Evolutionary conservation across 1,140 invertebrate species (phyloP).

Genomic region (Drosophila sp.): DNA sequence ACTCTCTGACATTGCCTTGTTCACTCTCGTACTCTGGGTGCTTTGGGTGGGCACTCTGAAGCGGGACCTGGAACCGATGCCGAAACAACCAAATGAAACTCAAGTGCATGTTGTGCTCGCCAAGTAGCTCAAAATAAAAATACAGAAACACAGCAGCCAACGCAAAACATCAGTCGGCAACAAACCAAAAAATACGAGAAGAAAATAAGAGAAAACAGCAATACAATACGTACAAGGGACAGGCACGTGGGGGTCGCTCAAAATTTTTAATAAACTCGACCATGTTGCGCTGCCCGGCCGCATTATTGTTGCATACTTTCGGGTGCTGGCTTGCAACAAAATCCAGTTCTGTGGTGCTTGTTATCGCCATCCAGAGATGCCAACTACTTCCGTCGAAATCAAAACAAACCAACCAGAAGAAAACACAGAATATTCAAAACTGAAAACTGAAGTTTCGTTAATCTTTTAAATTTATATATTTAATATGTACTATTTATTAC

Average conservation of each 20-base stretch:
- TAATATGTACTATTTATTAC: no score
- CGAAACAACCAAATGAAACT: constrained; percentile 80
- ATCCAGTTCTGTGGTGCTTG: constrained; percentile 42
- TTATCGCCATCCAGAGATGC: constrained; percentile 21
- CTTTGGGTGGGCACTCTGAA: background rate
- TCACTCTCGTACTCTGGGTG: constrained; percentile 4
- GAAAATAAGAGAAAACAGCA: constrained; percentile 56
- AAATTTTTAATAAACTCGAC: constrained; percentile 80
- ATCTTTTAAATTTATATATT: no score
- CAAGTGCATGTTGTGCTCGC: constrained; percentile 78
- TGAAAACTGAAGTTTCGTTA: no score
- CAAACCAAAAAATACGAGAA: constrained; percentile 30
- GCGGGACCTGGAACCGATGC: constrained; percentile 5
- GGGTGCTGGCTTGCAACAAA: constrained; percentile 46
- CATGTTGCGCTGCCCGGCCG: constrained; percentile 32
- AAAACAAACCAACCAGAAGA: no score
- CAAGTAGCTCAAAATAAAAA: constrained; percentile 64
- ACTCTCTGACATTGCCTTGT: constrained; percentile 69
- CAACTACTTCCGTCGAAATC: no score
- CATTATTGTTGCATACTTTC: constrained; percentile 61
- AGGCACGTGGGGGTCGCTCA: constrained; percentile 44
- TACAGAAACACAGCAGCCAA: constrained; percentile 29
- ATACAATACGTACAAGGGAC: constrained; percentile 56
- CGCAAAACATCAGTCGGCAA: constrained; percentile 37
- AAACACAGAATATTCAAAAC: no score